These are phyloP conservation scores for Corapipo altera DNA, from an alignment of 2,113 vertebrate genomes.

Conservation along the genomic window DNA sequence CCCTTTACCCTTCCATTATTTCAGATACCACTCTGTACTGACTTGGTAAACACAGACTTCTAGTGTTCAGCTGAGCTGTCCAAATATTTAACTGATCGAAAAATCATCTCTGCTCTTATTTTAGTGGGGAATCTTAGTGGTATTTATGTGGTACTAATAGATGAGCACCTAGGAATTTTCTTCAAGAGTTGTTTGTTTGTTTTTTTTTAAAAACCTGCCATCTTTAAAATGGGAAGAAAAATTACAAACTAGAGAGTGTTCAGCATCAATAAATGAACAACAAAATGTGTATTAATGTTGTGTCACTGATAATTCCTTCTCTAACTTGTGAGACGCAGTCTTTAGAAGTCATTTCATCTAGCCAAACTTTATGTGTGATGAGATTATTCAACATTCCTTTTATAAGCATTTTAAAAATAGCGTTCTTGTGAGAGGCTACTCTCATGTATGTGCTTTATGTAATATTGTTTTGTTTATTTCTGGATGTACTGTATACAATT, in stretches of 20 bases:
- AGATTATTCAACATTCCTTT: neutral
- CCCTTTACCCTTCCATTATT: slow-evolving; percentile 33
- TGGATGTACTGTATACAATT: neutral
- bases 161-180: neutral
- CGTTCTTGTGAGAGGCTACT: neutral
- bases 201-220: neutral
- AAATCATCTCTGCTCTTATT: neutral
- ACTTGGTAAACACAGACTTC: neutral
- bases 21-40: slow-evolving; percentile 7
- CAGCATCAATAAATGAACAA: neutral
- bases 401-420: neutral
- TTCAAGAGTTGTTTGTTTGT: neutral
- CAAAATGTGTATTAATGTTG: neutral
- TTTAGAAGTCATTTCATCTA: neutral
- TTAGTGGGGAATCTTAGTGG: neutral
- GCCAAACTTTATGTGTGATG: neutral
- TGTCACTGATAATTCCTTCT: neutral
- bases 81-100: slow-evolving; percentile 35
- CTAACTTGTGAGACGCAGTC: neutral
- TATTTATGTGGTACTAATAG: neutral
- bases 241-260: neutral
- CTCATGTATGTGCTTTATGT: neutral
- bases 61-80: neutral
- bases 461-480: neutral
- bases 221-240: neutral